Base-by-base conservation (phyloP, 2,113 vertebrate genomes). In the Lanius ludovicianus region DNA sequence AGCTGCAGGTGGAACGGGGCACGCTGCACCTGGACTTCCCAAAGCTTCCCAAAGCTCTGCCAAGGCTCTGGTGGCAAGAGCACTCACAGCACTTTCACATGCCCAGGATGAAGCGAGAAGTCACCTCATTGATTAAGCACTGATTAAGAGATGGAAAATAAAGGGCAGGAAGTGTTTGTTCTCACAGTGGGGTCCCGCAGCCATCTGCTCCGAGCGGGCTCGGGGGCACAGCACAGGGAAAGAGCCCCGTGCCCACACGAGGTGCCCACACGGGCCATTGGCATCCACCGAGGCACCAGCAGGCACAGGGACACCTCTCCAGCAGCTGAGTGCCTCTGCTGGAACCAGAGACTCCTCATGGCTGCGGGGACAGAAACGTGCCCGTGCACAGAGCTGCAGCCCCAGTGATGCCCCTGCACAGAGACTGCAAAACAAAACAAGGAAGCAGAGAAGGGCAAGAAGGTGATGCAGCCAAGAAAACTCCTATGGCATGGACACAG, bases 121-220 rank as follows among this genome's bases (percentile, higher is more conserved):
- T 69, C 47, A 80, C 74, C 81, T 79, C 73, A 74, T 62, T 92
- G 86, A 89, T 84, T 87, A 89, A 53, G 18, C 30, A 46, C 89
- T 94, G 93, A 96, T 90, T 74, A 78, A 35, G 76, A 78, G 84
- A 69, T 13, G 41, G 86, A 91, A 93, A 87, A 89, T 59, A 78
- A 89, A 78, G 91, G 64, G 81, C 77, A 95, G 81, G 50, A 91
- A 81, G 4, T 71, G 93, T 52, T 59, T 0, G 7, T 31, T 50
- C 17, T 70, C 74, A 47, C 77, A 67, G 93, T 22, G 49, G 73
- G 84, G 69, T 78, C 87, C 73, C 7, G 1, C 84, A 86, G 50
- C 42, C 68, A 74, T 31, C 89, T 84, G 87, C 68, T 77, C 31
- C 3, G 0, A 4, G 33, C 1, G 52, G 55, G 65, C 52, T 37